Base-by-base conservation (phyloP, 2,797 vertebrate species). In the Paratrypauchen microcephalus region DNA sequence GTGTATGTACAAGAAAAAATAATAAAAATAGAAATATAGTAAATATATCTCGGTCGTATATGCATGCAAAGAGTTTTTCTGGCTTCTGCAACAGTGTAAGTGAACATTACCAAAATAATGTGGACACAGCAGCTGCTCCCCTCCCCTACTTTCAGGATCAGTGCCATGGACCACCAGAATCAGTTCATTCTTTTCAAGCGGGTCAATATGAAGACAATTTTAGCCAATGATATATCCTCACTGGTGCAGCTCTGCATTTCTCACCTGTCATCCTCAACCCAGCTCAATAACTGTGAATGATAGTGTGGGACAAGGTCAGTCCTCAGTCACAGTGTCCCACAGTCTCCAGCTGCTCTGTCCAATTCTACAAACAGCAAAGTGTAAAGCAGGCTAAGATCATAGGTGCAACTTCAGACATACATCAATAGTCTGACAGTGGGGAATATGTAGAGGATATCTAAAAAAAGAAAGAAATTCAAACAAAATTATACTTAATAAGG, bases 271-370 rank as follows among this genome's bases (percentile, higher is more conserved):
- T 71, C 86, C 73, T 86, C 84, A 91, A 81, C 88, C 90, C 85
- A 84, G 92, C 91, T 95, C 92, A 90, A 90, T 93, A 93, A 90
- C 82, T 88, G 87, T 91, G 91, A 93, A 85, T 83, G 87, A 94
- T 93, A 84, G 90, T 86, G 58, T 75, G 5, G 87, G 81, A 87
- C 90, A 93, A 93, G 92, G 92, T 93, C 89, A 88, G 79, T 87
- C 84, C 83, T 91, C 86, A 86, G 89, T 86, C 84, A 89, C 78
- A 6, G 77, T 73, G 82, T 86, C 87, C 86, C 78, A 60, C 80
- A 83, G 76, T 81, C 82, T 72, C 78, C 78, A 74, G 78, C 55
- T 47, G 61, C 83, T 86, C 77, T 72, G 18, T 63, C 71, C 78
- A 76, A 82, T 82, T 75, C 70, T 58, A 66, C 63, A 62, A 79